Evolutionary conservation across 2,113 vertebrate genomes (phyloP).

Genomic region (Ramphastos sulfuratus): DNA sequence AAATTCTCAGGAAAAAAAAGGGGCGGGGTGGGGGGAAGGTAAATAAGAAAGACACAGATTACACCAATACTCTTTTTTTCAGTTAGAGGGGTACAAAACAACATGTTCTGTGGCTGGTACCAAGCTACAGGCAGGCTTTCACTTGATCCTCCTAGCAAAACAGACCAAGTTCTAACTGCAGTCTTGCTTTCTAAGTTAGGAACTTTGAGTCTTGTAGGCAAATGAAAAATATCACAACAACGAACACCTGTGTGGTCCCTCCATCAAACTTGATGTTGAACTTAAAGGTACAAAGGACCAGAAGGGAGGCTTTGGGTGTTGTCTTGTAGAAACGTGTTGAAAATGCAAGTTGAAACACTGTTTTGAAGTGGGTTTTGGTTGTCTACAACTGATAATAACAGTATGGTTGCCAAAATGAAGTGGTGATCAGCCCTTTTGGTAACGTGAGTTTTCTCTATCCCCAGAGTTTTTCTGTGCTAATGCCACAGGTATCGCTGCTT

Average conservation of each 20-base stretch:
- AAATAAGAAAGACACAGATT: not conserved
- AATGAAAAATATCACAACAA: rapidly evolving
- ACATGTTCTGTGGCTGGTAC: not conserved
- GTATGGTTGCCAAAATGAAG: not conserved
- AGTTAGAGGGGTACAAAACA: not conserved
- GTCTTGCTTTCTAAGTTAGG: not conserved
- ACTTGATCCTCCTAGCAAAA: not conserved
- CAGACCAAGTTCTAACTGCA: not conserved
- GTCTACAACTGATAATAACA: not conserved
- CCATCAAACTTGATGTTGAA: not conserved
- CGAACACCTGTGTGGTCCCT: not conserved
- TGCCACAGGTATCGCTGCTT: not conserved
- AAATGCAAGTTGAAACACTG: not conserved
- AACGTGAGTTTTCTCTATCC: not conserved
- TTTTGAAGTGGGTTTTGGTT: not conserved
- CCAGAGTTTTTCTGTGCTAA: not conserved
- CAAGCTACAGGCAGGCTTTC: not conserved
- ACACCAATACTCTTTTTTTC: not conserved
- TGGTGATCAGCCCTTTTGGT: not conserved
- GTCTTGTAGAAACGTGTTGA: not conserved
- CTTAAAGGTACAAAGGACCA: not conserved
- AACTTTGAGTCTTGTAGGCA: not conserved
- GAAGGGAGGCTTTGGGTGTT: not conserved
- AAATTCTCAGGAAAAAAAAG: not conserved
- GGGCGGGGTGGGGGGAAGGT: no score